These are phyloP conservation scores for Anaspis maculata DNA, from an alignment of 2,888 invertebrate species.

Conservation along the genomic window DNA sequence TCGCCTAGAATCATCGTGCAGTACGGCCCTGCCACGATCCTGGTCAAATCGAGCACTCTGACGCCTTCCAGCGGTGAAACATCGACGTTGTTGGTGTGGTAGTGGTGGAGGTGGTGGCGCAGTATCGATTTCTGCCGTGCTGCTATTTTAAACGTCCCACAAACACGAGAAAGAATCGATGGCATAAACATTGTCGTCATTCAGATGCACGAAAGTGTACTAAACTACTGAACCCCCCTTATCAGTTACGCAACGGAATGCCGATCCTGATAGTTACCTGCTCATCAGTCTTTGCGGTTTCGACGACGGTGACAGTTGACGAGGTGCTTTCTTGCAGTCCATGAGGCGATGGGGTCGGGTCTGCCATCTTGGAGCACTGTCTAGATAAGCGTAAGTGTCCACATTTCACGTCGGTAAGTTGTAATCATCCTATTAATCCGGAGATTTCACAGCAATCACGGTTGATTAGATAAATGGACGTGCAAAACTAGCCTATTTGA, in stretches of 20 bases:
- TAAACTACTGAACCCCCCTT: not conserved
- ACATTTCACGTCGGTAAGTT: not conserved
- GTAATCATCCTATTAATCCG: not conserved
- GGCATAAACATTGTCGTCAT: no score
- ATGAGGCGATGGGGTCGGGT: conserved; percentile 21
- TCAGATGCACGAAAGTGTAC: no score
- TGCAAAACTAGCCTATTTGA: not conserved
- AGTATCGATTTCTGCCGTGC: no score
- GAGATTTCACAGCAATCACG: not conserved
- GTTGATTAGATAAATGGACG: not conserved
- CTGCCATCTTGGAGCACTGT: conserved; percentile 24
- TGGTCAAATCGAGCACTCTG: conserved; percentile 68
- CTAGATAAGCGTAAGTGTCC: not conserved
- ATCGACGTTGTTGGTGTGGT: no score
- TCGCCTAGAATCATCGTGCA: conserved; percentile 92
- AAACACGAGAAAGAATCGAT: conserved; percentile 12
- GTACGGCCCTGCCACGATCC: conserved; percentile 90
- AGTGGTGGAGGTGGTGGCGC: no score
- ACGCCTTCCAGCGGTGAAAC: conserved; percentile 59
- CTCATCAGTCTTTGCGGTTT: conserved; percentile 26
- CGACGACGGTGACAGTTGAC: conserved; percentile 34
- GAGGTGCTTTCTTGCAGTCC: conserved; percentile 25
- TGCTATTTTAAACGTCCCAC: no score
- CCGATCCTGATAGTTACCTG: no score
- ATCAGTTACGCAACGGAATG: conserved; percentile 3